Conservation (phyloP, 2,888 invertebrate species). For the Furcula furcula region DNA sequence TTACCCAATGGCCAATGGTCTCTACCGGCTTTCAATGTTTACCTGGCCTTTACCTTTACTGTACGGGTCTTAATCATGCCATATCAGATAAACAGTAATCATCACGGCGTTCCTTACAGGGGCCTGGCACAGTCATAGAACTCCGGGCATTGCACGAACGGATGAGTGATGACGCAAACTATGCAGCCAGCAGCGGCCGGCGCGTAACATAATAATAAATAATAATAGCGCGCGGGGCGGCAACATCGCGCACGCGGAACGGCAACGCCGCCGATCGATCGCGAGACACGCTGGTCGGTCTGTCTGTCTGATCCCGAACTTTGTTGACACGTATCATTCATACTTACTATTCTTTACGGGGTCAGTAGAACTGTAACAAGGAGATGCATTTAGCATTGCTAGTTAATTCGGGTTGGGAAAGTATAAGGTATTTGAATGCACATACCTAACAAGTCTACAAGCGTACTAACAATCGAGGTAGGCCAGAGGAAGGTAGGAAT, state of each 20-base stretch:
- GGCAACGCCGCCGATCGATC: constrained; percentile 61
- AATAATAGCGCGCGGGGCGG: constrained; percentile 45
- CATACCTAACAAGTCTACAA: too few species aligned
- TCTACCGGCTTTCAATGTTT: too few species aligned
- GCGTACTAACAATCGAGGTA: too few species aligned
- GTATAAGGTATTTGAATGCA: too few species aligned
- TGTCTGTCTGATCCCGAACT: constrained; percentile 28
- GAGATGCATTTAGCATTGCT: background rate
- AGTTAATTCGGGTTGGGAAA: background rate
- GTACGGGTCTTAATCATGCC: too few species aligned
- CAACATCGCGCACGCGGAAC: constrained; percentile 40
- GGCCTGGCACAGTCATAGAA: constrained; percentile 15
- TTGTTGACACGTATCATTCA: constrained; percentile 17
- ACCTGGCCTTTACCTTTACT: too few species aligned
- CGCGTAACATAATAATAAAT: constrained; percentile 51
- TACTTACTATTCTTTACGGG: background rate
- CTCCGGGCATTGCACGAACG: constrained; percentile 43
- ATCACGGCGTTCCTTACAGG: background rate
- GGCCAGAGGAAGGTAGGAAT: too few species aligned
- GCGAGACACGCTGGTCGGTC: constrained; percentile 41
- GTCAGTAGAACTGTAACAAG: constrained; percentile 1
- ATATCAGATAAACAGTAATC: too few species aligned
- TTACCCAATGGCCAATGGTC: too few species aligned
- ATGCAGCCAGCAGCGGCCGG: constrained; percentile 37
- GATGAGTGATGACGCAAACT: constrained; percentile 41